Percentiles rank a stretch among this genome's conserved stretches.
These are phyloP conservation scores for Salmo trutta DNA, from an alignment of 2,797 vertebrate genomes.

Conservation along the genomic window DNA sequence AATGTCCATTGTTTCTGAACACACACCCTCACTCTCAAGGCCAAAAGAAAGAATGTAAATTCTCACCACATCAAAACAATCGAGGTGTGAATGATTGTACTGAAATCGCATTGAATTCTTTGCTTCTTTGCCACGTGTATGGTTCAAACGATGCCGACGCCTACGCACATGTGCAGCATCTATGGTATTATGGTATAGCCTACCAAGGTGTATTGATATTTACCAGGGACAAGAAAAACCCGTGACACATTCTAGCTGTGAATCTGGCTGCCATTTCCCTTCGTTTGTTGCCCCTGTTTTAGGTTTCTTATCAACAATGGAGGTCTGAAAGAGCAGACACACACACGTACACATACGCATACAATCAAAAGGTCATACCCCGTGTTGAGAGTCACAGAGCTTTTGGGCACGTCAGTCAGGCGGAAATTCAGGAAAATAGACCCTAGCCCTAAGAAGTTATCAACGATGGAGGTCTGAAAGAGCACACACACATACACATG, in stretches of 20 bases:
- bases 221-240: constrained; percentile 52
- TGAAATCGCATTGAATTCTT: constrained; percentile 26
- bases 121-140: constrained; percentile 29
- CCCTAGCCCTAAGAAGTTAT: constrained; percentile 15
- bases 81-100: background rate
- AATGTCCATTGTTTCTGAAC: background rate
- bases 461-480: constrained; percentile 62
- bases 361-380: background rate
- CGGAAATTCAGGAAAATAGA: no score
- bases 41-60: background rate
- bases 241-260: constrained; percentile 30
- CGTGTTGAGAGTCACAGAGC: constrained; percentile 13
- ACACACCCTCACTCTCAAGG: background rate
- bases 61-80: constrained; percentile 5
- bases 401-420: background rate
- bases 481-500: constrained; percentile 7
- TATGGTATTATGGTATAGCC: constrained; percentile 2
- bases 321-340: constrained; percentile 58
- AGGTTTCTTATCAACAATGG: constrained; percentile 63
- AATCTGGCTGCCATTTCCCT: constrained; percentile 22
- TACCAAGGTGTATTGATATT: constrained; percentile 60
- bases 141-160: constrained; percentile 51
- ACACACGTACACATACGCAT: constrained; percentile 19
- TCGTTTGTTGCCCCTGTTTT: constrained; percentile 64
- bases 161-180: constrained; percentile 64